Evolutionary conservation across 2,888 invertebrate species (phyloP).

Genomic region (Rhodophaea formosa): DNA sequence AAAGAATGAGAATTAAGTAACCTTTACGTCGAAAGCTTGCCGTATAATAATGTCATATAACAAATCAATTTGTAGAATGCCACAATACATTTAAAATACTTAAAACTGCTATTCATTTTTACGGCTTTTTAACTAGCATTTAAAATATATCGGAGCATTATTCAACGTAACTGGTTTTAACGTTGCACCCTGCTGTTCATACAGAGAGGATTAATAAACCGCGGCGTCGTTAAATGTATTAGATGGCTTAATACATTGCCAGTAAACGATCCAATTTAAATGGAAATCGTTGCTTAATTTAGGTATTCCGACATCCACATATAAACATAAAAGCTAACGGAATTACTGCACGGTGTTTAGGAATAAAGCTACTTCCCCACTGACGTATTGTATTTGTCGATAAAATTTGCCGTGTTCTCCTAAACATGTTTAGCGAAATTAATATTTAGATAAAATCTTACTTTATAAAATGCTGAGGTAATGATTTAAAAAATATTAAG

Average conservation of each 20-base stretch:
- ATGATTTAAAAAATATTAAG: too few species aligned
- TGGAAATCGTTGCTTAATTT: slow-evolving; percentile 36
- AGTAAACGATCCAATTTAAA: slow-evolving; percentile 39
- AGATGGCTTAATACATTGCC: slow-evolving; percentile 25
- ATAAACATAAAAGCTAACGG: slow-evolving; percentile 25
- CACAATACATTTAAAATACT: slow-evolving; percentile 14
- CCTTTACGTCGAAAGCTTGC: not conserved
- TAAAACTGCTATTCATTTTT: not conserved
- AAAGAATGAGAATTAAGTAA: too few species aligned
- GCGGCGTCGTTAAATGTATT: slow-evolving; percentile 17
- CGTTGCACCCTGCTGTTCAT: slow-evolving; percentile 28
- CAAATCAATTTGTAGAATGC: slow-evolving; percentile 1
- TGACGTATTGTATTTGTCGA: too few species aligned
- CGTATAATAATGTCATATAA: not conserved
- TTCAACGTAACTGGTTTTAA: slow-evolving; percentile 23
- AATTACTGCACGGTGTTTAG: slow-evolving; percentile 13
- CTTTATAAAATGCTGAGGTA: too few species aligned
- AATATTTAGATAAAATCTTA: too few species aligned
- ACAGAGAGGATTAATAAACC: slow-evolving; percentile 24
- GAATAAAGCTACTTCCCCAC: not conserved
- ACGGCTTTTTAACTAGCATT: slow-evolving; percentile 5
- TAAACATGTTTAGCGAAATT: too few species aligned
- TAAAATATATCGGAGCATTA: slow-evolving; percentile 9
- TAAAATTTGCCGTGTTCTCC: too few species aligned
- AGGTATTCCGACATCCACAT: slow-evolving; percentile 21